Conservation (phyloP, 2,113 vertebrate genomes). For the Falcunculus frontatus region DNA sequence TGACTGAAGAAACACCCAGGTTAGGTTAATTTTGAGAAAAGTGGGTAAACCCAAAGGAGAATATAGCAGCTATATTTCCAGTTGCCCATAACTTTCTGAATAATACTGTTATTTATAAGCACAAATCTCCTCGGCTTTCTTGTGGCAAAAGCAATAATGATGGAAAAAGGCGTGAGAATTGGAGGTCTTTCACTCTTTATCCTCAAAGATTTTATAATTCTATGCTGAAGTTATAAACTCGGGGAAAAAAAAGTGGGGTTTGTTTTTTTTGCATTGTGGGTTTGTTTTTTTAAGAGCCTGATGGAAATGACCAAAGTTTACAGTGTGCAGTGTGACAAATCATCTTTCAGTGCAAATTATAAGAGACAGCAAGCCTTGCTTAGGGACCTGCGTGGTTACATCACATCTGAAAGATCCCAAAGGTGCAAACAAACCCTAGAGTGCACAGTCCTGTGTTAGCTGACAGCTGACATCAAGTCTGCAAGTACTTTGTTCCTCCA, state of each 20-base stretch:
- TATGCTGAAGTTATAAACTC: background rate
- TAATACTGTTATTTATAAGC: background rate
- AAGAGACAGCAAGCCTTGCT: background rate
- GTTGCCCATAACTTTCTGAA: background rate
- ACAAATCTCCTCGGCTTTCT: background rate
- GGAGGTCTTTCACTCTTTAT: background rate
- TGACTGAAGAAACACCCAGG: background rate
- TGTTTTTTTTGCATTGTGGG: background rate
- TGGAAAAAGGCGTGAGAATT: background rate
- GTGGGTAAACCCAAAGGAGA: background rate
- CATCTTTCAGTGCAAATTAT: background rate
- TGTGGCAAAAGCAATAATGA: background rate
- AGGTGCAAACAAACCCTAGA: background rate
- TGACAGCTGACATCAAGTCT: background rate
- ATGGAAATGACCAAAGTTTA: background rate
- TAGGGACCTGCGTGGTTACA: background rate
- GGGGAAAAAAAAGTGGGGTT: accelerated
- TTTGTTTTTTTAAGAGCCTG: background rate
- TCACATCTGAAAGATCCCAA: background rate
- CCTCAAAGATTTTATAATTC: background rate
- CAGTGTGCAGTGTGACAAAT: background rate
- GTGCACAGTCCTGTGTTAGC: background rate
- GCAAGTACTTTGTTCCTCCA: background rate
- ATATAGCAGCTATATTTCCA: background rate
- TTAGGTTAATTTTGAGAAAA: background rate